phyloP scores from a whole-genome alignment of 1,140 invertebrate genomes.

The Penaeus chinensis region DNA sequence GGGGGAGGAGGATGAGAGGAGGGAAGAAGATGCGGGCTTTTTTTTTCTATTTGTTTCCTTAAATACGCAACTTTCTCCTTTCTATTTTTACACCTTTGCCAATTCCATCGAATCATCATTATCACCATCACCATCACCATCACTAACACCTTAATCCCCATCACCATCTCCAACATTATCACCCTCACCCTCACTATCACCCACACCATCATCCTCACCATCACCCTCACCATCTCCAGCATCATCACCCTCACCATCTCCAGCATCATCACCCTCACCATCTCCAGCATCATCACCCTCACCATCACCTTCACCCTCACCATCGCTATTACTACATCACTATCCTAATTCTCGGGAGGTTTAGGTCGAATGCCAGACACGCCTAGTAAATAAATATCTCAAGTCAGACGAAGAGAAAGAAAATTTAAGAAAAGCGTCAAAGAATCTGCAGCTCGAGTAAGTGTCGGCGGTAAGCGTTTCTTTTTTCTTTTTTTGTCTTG shows the following conservation, averaged over 20 bases:
- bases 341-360: not conserved
- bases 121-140: conserved; percentile 25
- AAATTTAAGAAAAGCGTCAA: no score
- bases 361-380: no score
- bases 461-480: no score
- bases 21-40: no score
- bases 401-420: no score
- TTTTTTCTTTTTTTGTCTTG: no score
- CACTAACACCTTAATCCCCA: not conserved
- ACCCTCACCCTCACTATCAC: not conserved
- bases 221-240: not conserved
- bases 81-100: no score
- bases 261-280: not conserved
- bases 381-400: no score
- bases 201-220: not conserved
- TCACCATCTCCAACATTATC: not conserved
- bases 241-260: not conserved
- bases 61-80: no score
- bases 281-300: not conserved
- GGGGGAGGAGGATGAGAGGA: no score
- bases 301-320: not conserved
- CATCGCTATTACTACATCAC: conserved; percentile 1
- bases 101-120: conserved; percentile 5
- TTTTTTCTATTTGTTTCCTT: no score
- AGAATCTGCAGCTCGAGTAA: no score